Conservation (phyloP, 2,113 vertebrate species). For the Stercorarius parasiticus region DNA sequence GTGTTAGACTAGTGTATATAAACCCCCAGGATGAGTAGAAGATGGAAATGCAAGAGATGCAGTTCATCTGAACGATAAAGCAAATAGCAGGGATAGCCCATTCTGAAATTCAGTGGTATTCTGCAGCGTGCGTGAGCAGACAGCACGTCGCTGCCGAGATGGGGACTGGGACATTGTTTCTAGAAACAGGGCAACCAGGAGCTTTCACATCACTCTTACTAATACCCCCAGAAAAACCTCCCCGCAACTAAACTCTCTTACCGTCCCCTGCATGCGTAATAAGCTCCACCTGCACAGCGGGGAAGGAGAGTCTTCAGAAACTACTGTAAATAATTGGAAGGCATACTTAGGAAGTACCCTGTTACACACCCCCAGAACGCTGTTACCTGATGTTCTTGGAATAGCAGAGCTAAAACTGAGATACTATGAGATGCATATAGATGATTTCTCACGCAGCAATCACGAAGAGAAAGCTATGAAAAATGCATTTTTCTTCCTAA, state of each 20-base stretch:
- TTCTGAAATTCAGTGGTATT: neutral
- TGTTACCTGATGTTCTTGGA: neutral
- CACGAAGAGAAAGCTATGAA: neutral
- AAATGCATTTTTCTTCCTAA: neutral
- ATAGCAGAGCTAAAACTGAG: neutral
- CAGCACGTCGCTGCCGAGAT: rapidly evolving
- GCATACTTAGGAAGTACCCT: neutral
- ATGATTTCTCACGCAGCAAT: neutral
- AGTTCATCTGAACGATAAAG: neutral
- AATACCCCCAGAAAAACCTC: neutral
- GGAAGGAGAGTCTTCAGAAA: neutral
- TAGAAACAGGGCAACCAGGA: neutral
- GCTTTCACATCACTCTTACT: neutral
- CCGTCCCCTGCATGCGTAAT: neutral
- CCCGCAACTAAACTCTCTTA: neutral
- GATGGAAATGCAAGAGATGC: neutral
- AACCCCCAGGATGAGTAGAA: neutral
- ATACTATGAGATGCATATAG: neutral
- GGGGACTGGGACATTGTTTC: neutral
- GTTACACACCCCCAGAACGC: neutral
- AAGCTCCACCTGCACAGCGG: neutral
- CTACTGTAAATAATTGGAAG: neutral
- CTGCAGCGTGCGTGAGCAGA: neutral
- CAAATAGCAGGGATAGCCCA: neutral
- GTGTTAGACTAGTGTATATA: neutral